Conservation (phyloP, 2,113 vertebrate genomes). For the Oncorhynchus gorbuscha region DNA sequence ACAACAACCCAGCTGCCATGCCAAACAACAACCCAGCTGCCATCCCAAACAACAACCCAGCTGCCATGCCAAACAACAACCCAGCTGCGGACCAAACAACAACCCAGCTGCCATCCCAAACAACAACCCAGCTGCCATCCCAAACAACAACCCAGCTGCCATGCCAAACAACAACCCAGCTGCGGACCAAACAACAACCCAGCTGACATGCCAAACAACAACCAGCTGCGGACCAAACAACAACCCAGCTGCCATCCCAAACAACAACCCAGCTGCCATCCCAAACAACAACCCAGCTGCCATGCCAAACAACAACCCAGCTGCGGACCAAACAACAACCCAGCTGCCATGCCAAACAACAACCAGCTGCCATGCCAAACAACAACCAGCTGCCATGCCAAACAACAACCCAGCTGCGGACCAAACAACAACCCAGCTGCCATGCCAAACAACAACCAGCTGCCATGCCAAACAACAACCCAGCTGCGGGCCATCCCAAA, state of each 20-base stretch:
- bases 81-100: slow-evolving; percentile 76
- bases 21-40: slow-evolving; percentile 73
- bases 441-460: slow-evolving; percentile 76
- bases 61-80: slow-evolving; percentile 74
- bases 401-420: slow-evolving; percentile 71
- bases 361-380: slow-evolving; percentile 73
- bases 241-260: slow-evolving; percentile 64
- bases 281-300: slow-evolving; percentile 73
- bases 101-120: slow-evolving; percentile 67
- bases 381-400: slow-evolving; percentile 71
- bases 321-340: slow-evolving; percentile 75
- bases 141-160: slow-evolving; percentile 69
- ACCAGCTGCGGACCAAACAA: slow-evolving; percentile 76
- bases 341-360: slow-evolving; percentile 77
- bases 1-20: slow-evolving; percentile 63
- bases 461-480: slow-evolving; percentile 76
- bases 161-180: slow-evolving; percentile 74
- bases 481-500: slow-evolving; percentile 76
- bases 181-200: slow-evolving; percentile 74
- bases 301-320: slow-evolving; percentile 74
- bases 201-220: slow-evolving; percentile 74
- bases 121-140: slow-evolving; percentile 62
- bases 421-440: slow-evolving; percentile 73
- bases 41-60: slow-evolving; percentile 73
- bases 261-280: slow-evolving; percentile 63